These are phyloP conservation scores for Adelognathus sp. DNA, from an alignment of 2,888 invertebrate genomes.

Conservation along the genomic window DNA sequence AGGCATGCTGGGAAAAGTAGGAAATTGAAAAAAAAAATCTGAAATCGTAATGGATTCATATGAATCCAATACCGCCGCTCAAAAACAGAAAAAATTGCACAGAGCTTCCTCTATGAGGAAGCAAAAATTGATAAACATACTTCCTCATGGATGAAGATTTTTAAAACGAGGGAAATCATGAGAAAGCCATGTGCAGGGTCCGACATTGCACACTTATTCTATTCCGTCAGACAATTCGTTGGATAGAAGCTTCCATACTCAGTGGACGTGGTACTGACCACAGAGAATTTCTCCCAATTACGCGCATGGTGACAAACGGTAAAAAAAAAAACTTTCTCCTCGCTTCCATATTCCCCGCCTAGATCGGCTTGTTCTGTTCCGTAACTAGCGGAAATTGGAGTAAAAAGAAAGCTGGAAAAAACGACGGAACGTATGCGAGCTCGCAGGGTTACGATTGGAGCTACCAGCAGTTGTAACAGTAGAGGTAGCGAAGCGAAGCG, in stretches of 20 bases:
- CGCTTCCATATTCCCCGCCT: background rate
- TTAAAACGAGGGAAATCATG: no score
- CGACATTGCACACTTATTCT: background rate
- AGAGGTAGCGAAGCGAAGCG: slow-evolving; percentile 19
- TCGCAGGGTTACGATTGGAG: background rate
- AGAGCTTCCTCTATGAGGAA: no score
- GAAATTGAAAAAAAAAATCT: no score
- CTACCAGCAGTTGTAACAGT: slow-evolving; percentile 1
- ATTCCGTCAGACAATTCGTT: background rate
- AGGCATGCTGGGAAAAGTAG: no score
- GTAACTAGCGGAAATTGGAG: background rate
- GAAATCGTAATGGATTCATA: no score
- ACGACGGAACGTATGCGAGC: background rate
- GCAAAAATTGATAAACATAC: no score
- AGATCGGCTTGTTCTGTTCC: background rate
- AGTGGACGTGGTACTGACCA: background rate
- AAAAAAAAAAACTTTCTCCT: background rate
- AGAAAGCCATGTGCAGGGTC: no score
- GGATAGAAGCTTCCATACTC: background rate
- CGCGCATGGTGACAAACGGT: background rate
- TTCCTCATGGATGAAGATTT: no score
- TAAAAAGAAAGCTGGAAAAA: background rate
- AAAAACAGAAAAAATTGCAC: no score
- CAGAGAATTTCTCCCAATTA: background rate
- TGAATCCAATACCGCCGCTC: no score